Base-by-base conservation (phyloP, 1,140 invertebrate species). In the Eumaeus atala region DNA sequence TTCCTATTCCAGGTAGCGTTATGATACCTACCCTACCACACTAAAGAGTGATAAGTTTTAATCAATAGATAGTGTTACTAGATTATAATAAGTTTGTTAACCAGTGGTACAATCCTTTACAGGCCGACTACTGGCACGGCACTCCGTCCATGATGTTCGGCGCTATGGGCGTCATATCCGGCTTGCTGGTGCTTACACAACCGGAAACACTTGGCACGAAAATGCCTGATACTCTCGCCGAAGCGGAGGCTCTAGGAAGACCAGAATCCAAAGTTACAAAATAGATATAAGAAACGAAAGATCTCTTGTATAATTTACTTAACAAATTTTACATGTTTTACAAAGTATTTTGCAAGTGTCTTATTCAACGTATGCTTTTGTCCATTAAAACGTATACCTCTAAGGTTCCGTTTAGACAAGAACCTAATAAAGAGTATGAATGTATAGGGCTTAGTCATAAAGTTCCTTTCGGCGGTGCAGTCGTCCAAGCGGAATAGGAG, bases 181-280 rank as follows among this genome's bases (percentile, higher is more conserved):
- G 89, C 2, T 16, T 90, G 6, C 67, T 92, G 16, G 87, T 90
- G 1, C 71, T 93, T n/a, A 69, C 88, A 12, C 90, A 92, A 44
- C 92, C 92, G 0, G 92, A 93, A 85, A 94, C 92, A 0, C 70
- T 91, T 6, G 89, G 90, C 36, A 88, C 83, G 17, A 90, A 89
- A 61, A 79, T 94, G 47, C 92, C 92, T 0, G 92, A 93, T 67
- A 92, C 92, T 0, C 77, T 93, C 1, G 84, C 88, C 56, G 91
- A 94, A 62, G 92, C 92, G 8, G 91, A 92, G 40, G 57, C 59
- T 1, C 47, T 66, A 1, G 64, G 64, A 5, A 61, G 12, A 47
- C 35, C 57, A 1, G 34, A 54, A 6, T 48, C 58, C 11, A 59
- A 54, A 37, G 1, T 48, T 50, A 37, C 11, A 51, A 58, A 52